Conservation (phyloP, 2,888 invertebrate species). For the Myopa testacea region DNA sequence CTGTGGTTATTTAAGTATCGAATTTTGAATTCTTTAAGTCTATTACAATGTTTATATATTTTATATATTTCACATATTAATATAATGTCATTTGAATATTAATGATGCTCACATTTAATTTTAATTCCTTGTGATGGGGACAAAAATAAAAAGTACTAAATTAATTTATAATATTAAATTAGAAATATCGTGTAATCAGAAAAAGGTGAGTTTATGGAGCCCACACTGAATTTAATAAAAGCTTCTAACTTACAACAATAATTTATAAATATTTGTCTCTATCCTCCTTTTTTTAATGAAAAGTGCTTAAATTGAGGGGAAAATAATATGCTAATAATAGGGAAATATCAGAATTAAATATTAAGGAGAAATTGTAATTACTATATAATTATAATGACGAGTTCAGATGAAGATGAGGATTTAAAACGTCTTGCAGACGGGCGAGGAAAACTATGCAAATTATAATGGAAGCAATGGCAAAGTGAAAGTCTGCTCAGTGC, state of each 20-base stretch:
- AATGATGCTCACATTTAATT: conserved; percentile 48
- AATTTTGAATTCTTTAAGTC: conserved; percentile 33
- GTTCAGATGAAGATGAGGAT: not conserved
- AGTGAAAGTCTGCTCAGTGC: conserved; percentile 32
- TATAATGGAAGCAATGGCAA: conserved; percentile 28
- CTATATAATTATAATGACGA: too few species aligned
- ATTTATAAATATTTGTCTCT: conserved; percentile 57
- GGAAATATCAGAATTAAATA: conserved; percentile 19
- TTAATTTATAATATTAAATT: not conserved
- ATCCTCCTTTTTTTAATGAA: conserved; percentile 47
- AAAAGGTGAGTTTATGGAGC: conserved; percentile 22
- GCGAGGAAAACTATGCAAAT: not conserved
- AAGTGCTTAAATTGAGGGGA: conserved; percentile 49
- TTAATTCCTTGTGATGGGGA: conserved; percentile 48
- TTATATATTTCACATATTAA: conserved; percentile 32
- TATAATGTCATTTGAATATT: conserved; percentile 35
- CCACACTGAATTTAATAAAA: conserved; percentile 21
- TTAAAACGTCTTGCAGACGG: not conserved
- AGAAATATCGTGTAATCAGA: not conserved
- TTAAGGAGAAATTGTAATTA: not conserved
- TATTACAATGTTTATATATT: conserved; percentile 33
- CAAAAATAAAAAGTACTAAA: not conserved
- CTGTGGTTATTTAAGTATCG: conserved; percentile 17
- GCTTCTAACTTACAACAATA: conserved; percentile 42
- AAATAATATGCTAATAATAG: not conserved